These are phyloP conservation scores for Conistra vaccinii DNA, from an alignment of 2,888 invertebrate species.

Conservation along the genomic window DNA sequence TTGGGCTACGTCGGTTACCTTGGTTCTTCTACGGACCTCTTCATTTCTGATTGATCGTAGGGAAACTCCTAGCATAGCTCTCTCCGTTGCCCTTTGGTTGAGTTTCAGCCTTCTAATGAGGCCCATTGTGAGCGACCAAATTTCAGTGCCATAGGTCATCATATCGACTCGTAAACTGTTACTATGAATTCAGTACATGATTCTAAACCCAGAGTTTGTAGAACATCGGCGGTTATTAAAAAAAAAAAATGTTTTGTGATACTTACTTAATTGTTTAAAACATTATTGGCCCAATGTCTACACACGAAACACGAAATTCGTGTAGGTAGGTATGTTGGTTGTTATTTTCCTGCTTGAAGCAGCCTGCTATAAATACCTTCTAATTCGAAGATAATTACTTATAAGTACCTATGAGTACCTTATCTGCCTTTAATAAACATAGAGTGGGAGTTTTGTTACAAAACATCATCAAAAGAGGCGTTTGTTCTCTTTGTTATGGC, in stretches of 20 bases:
- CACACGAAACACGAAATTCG: neutral
- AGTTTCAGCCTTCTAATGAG: no score
- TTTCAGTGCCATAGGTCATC: no score
- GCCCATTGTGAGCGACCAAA: no score
- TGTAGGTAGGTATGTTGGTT: neutral
- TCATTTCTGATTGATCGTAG: no score
- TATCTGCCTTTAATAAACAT: neutral
- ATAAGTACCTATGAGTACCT: neutral
- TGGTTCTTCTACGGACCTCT: no score
- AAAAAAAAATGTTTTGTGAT: neutral
- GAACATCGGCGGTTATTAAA: no score
- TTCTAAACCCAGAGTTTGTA: no score
- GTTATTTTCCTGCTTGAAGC: neutral
- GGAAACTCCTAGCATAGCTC: no score
- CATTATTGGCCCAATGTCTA: neutral
- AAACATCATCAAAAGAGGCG: slow-evolving; percentile 38
- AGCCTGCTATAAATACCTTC: neutral
- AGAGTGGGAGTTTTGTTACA: slow-evolving; percentile 13
- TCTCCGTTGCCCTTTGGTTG: no score
- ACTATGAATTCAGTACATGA: neutral
- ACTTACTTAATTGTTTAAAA: neutral
- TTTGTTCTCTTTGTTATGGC: slow-evolving; percentile 39
- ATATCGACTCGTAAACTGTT: neutral
- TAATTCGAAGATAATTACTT: slow-evolving; percentile 15
- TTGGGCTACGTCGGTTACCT: no score